Evolutionary conservation across 2,113 vertebrate genomes (phyloP).

Genomic region (Haplochromis vanheusdeni): DNA sequence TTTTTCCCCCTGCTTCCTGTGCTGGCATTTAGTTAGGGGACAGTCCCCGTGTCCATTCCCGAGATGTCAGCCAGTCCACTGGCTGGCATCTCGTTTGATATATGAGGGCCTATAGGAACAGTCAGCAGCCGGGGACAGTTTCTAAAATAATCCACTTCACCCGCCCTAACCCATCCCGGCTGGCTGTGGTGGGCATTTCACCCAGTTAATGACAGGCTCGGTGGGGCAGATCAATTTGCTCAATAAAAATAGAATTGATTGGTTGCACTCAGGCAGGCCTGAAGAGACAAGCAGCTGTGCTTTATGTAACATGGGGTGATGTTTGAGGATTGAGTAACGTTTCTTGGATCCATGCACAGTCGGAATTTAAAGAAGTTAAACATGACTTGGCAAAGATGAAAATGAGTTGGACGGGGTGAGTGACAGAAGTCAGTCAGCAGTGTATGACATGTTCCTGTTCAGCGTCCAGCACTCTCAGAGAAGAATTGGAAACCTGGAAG

Average conservation of each 20-base stretch:
- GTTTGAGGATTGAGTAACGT: not conserved
- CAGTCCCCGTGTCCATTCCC: conserved; percentile 28
- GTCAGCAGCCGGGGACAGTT: not conserved
- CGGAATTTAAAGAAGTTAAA: conserved; percentile 13
- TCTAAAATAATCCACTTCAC: conserved; percentile 40
- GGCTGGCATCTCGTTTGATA: conserved; percentile 32
- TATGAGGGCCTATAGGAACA: conserved; percentile 2
- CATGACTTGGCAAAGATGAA: conserved; percentile 32
- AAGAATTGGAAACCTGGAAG: not conserved
- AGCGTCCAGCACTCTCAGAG: not conserved
- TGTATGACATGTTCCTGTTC: not conserved
- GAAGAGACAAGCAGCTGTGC: conserved; percentile 61
- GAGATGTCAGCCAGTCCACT: conserved; percentile 25
- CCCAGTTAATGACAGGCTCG: not conserved
- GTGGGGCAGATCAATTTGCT: conserved; percentile 13
- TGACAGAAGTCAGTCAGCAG: not conserved
- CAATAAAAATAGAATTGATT: conserved; percentile 62
- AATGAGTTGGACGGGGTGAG: not conserved
- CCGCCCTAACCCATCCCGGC: not conserved
- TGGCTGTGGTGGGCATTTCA: conserved; percentile 1
- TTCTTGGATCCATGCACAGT: not conserved
- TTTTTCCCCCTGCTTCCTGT: not conserved
- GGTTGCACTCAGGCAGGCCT: not conserved
- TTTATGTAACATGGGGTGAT: conserved; percentile 57
- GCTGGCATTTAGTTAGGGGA: conserved; percentile 11